These are phyloP conservation scores for Lithosia quadra DNA, from an alignment of 2,888 invertebrate genomes.

Conservation along the genomic window DNA sequence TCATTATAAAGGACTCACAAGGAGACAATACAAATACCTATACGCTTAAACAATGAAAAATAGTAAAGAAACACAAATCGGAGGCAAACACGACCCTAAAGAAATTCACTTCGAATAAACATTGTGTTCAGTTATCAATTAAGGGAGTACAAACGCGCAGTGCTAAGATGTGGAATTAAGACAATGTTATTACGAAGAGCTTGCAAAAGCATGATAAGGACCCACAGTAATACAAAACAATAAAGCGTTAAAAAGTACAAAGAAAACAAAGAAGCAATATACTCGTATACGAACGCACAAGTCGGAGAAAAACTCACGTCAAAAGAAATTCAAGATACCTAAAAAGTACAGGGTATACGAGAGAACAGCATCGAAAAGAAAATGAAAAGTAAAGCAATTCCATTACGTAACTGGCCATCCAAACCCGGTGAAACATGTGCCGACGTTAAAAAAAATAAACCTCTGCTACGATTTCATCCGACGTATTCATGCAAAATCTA, in stretches of 20 bases:
- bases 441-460: not conserved
- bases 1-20: too few species aligned
- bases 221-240: not conserved
- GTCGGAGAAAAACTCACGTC: not conserved
- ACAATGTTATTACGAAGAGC: not conserved
- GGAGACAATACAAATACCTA: too few species aligned
- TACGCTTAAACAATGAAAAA: too few species aligned
- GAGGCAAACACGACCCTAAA: too few species aligned
- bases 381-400: not conserved
- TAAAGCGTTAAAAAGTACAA: not conserved
- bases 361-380: not conserved
- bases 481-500: not conserved
- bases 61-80: too few species aligned
- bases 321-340: not conserved
- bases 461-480: not conserved
- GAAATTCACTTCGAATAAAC: not conserved
- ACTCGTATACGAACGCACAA: not conserved
- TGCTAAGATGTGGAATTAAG: too few species aligned
- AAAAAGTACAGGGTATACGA: not conserved
- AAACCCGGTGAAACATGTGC: not conserved
- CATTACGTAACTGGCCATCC: conserved; percentile 2
- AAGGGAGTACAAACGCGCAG: not conserved
- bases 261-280: not conserved
- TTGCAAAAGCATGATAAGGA: not conserved
- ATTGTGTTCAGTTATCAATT: not conserved